A percentile compares a stretch with the other conserved stretches of the same genome.
Conservation (phyloP, 2,888 invertebrate species). For the Cactoblastis cactorum region DNA sequence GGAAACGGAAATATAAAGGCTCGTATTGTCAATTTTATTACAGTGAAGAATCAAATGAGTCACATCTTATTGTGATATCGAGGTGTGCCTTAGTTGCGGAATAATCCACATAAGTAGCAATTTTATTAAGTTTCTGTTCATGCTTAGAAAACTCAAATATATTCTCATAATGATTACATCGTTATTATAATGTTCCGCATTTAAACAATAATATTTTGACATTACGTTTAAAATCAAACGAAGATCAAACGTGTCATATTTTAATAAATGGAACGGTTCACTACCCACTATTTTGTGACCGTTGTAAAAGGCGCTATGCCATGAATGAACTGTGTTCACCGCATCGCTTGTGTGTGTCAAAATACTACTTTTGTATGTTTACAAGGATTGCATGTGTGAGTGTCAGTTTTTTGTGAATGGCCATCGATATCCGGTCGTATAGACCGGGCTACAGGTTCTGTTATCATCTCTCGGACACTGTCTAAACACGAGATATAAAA, state of each 20-base stretch:
- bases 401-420: conserved; percentile 74
- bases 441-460: conserved; percentile 68
- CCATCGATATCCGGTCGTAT: conserved; percentile 73
- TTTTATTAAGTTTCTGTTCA: too few species aligned
- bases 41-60: conserved; percentile 63
- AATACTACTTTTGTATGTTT: conserved; percentile 37
- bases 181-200: too few species aligned
- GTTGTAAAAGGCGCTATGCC: conserved; percentile 58
- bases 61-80: conserved; percentile 41
- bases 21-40: conserved; percentile 59
- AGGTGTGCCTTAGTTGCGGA: conserved; percentile 37
- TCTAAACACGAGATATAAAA: conserved; percentile 77
- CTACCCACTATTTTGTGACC: conserved; percentile 53
- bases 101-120: too few species aligned
- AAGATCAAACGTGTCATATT: conserved; percentile 21
- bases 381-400: conserved; percentile 40
- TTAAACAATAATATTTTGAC: too few species aligned
- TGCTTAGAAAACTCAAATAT: too few species aligned
- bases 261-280: conserved; percentile 36
- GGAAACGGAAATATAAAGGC: conserved; percentile 63
- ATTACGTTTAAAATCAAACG: neutral
- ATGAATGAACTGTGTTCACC: conserved; percentile 69
- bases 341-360: conserved; percentile 41
- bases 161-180: too few species aligned
- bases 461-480: conserved; percentile 74